A percentile compares a stretch with the other conserved stretches of the same genome.
Evolutionary conservation across 2,888 invertebrate species (phyloP).

Genomic region (Fragum sueziense): DNA sequence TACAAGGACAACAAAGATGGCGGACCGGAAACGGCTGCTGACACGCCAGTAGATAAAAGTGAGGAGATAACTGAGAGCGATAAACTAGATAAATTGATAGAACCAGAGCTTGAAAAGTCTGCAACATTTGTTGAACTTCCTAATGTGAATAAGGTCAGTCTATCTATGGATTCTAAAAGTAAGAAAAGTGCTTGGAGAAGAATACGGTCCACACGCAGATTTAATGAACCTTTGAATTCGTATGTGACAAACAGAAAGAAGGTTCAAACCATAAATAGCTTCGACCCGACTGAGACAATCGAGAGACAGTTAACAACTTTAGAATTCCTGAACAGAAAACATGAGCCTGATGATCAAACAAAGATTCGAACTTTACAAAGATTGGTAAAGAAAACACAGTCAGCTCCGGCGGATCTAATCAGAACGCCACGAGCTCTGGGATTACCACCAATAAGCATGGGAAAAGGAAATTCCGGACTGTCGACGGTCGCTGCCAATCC

Average conservation of each 20-base stretch:
- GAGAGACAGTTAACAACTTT: constrained; percentile 36
- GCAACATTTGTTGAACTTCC: constrained; percentile 13
- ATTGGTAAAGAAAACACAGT: constrained; percentile 40
- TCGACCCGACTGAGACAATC: constrained; percentile 22
- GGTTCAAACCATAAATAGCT: constrained; percentile 20
- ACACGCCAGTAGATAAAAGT: constrained; percentile 12
- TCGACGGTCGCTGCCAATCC: constrained; percentile 3
- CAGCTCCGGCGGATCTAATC: constrained; percentile 39
- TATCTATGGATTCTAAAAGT: constrained; percentile 58
- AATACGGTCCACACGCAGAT: constrained; percentile 44
- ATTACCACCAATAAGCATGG: constrained; percentile 46
- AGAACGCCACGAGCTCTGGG: constrained; percentile 38
- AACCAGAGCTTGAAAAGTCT: background rate
- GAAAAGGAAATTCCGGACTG: constrained; percentile 24
- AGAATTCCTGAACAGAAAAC: constrained; percentile 21
- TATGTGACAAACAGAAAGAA: constrained; percentile 60
- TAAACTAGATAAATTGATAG: constrained; percentile 8
- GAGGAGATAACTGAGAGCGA: constrained; percentile 20
- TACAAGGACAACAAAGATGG: constrained; percentile 51
- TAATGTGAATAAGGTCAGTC: constrained; percentile 57
- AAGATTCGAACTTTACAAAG: constrained; percentile 31
- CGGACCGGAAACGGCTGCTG: constrained; percentile 19
- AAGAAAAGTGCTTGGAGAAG: constrained; percentile 20
- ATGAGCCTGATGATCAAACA: constrained; percentile 21
- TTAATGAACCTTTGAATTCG: constrained; percentile 71